A percentile compares a stretch with the other conserved stretches of the same genome.
Evolutionary conservation across 2,888 invertebrate species (phyloP).

Genomic region (Ormyrus rosae): DNA sequence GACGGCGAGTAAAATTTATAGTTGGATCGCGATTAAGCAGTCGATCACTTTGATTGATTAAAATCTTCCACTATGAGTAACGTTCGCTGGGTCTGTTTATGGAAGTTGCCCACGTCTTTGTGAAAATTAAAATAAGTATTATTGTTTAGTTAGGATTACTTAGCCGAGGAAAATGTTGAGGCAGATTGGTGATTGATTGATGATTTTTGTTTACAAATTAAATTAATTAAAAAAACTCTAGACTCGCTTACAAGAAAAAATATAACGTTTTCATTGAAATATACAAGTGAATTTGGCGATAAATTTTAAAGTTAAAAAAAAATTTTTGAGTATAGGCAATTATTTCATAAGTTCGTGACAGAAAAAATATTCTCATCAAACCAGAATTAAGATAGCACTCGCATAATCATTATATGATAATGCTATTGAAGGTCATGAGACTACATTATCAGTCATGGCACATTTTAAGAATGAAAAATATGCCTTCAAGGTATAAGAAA

Average conservation of each 20-base stretch:
- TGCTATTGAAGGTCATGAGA: slow-evolving; percentile 44
- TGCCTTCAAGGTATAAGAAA: neutral
- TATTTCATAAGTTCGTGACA: slow-evolving; percentile 1
- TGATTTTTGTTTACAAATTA: neutral
- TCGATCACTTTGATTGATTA: slow-evolving; percentile 38
- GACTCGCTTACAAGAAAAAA: too few species aligned
- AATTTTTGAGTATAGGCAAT: slow-evolving; percentile 3
- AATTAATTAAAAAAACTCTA: neutral
- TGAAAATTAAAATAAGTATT: too few species aligned
- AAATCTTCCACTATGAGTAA: slow-evolving; percentile 37
- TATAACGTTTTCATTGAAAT: too few species aligned
- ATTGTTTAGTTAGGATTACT: too few species aligned
- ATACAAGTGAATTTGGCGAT: too few species aligned
- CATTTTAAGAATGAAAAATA: slow-evolving; percentile 46
- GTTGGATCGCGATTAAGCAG: slow-evolving; percentile 30
- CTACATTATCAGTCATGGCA: slow-evolving; percentile 48
- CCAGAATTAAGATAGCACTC: slow-evolving; percentile 19
- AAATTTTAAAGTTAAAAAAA: too few species aligned
- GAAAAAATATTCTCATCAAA: slow-evolving; percentile 26
- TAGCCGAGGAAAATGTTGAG: neutral
- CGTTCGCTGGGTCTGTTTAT: neutral
- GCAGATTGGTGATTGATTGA: neutral
- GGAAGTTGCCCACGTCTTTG: too few species aligned
- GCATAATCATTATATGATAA: slow-evolving; percentile 50
- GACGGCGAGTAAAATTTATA: slow-evolving; percentile 15